phyloP scores from a whole-genome alignment of 2,888 invertebrate genomes.

The Acleris cristana region DNA sequence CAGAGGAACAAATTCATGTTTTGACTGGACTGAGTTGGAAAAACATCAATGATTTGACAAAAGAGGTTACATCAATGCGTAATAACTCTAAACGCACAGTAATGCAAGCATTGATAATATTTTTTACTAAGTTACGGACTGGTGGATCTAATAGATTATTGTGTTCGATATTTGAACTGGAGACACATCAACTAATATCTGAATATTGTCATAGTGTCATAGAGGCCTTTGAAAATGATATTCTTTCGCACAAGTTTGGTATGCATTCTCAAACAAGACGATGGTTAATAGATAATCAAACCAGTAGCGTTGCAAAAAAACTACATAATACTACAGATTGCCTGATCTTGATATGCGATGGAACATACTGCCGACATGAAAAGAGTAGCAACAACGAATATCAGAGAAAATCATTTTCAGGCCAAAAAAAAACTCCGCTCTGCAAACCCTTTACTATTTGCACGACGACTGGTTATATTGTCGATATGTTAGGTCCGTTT shows the following conservation, averaged over 20 bases:
- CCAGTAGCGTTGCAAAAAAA: neutral
- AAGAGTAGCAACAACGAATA: conserved; percentile 3
- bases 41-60: conserved; percentile 1
- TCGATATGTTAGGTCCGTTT: neutral
- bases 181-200: neutral
- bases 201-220: neutral
- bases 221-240: neutral
- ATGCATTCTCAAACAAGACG: conserved; percentile 4
- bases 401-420: conserved; percentile 1
- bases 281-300: neutral
- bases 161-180: neutral
- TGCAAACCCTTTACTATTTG: conserved; percentile 2
- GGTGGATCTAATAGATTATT: neutral
- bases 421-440: neutral
- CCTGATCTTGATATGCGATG: conserved; percentile 5
- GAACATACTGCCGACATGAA: conserved; percentile 1
- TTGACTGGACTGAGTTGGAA: neutral
- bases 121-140: conserved; percentile 2
- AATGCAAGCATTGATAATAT: neutral
- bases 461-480: neutral
- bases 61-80: conserved; percentile 1
- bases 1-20: conserved; percentile 1
- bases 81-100: conserved; percentile 3
- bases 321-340: conserved; percentile 1
- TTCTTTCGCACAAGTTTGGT: neutral